These are phyloP conservation scores for Latrodectus hesperus DNA, from an alignment of 2,888 invertebrate genomes.

Conservation along the genomic window DNA sequence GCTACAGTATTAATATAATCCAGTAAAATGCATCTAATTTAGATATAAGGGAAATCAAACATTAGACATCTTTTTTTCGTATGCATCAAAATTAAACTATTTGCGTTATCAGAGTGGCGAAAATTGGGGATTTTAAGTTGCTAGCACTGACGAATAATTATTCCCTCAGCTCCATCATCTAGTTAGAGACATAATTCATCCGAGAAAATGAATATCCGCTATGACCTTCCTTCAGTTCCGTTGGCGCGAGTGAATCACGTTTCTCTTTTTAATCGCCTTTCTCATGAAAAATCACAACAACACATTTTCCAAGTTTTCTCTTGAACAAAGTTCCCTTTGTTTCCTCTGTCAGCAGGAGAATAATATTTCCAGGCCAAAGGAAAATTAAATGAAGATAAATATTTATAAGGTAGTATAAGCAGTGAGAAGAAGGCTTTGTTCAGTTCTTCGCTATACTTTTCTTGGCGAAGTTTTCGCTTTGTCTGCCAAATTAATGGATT, in stretches of 20 bases:
- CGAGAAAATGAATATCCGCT: too few species aligned
- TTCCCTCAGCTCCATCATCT: too few species aligned
- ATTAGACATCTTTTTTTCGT: too few species aligned
- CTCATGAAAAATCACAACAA: not conserved
- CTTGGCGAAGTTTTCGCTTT: not conserved
- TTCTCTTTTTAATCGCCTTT: not conserved
- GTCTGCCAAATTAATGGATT: not conserved
- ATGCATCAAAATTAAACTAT: too few species aligned
- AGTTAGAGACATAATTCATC: too few species aligned
- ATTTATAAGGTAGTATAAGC: not conserved
- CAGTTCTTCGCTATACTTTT: not conserved
- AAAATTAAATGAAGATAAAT: constrained; percentile 5
- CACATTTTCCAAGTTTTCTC: not conserved
- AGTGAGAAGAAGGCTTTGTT: constrained; percentile 2
- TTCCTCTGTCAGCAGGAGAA: not conserved
- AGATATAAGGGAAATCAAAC: too few species aligned
- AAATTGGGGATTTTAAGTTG: too few species aligned
- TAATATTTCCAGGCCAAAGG: not conserved
- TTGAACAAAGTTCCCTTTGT: not conserved
- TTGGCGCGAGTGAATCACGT: not conserved
- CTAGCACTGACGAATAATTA: too few species aligned
- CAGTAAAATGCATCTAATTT: too few species aligned
- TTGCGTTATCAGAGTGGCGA: too few species aligned
- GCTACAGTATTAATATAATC: too few species aligned
- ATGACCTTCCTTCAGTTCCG: too few species aligned